These are phyloP conservation scores for Kryptolebias marmoratus DNA, from an alignment of 2,113 vertebrate species.

Conservation along the genomic window DNA sequence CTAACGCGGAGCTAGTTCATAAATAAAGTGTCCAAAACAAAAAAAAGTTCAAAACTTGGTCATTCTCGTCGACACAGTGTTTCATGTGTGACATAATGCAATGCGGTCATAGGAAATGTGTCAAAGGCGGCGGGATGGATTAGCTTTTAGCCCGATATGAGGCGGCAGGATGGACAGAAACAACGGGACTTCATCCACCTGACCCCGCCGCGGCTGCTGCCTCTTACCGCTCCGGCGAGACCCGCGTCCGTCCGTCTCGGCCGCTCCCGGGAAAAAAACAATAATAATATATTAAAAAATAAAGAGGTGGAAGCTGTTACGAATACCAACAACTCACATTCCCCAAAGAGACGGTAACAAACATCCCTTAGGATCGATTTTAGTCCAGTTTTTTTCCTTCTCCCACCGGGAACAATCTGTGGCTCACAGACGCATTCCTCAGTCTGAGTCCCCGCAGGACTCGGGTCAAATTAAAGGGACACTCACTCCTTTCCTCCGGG, in stretches of 20 bases:
- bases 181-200: slow-evolving; percentile 73
- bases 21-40: fast-evolving
- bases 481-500: slow-evolving; percentile 65
- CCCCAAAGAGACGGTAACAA: slow-evolving; percentile 21
- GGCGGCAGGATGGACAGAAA: slow-evolving; percentile 34
- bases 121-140: background rate
- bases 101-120: fast-evolving
- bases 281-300: too few species aligned
- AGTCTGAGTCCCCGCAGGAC: slow-evolving; percentile 71
- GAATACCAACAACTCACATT: background rate
- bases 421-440: slow-evolving; percentile 79
- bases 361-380: slow-evolving; percentile 48
- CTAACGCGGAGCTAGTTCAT: background rate
- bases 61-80: background rate
- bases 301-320: background rate
- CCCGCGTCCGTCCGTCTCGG: background rate
- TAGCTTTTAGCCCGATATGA: slow-evolving; percentile 29
- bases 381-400: slow-evolving; percentile 55
- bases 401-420: slow-evolving; percentile 73
- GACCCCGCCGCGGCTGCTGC: slow-evolving; percentile 59
- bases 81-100: background rate
- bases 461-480: slow-evolving; percentile 77
- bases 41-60: background rate
- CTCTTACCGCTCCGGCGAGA: slow-evolving; percentile 60
- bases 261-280: slow-evolving; percentile 1